Evolutionary conservation across 2,797 vertebrate genomes (phyloP).

Genomic region (Ptychadena robeensis): DNA sequence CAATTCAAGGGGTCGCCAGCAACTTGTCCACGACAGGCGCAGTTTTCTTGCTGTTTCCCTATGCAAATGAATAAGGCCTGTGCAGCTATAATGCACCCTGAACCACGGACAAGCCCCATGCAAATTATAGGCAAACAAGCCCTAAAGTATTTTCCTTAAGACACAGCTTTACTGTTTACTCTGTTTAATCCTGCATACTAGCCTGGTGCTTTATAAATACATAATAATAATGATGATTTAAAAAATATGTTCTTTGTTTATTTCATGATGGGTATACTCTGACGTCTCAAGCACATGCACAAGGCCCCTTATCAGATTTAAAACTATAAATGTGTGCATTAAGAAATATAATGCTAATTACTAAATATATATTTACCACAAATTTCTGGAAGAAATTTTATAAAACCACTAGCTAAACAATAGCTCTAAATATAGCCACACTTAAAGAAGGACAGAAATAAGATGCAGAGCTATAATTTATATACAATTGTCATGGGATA

Average conservation of each 20-base stretch:
- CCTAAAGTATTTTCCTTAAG: too few relatives aligned
- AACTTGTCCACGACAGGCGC: too few relatives aligned
- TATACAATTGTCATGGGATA: not conserved
- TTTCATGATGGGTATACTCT: not conserved
- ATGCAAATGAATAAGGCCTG: too few relatives aligned
- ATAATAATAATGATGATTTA: too few relatives aligned
- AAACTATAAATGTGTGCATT: not conserved
- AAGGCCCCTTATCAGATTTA: not conserved
- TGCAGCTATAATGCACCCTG: too few relatives aligned
- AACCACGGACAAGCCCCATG: too few relatives aligned
- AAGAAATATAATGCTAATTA: not conserved
- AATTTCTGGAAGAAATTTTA: not conserved
- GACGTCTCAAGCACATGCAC: not conserved
- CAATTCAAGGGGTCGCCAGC: too few relatives aligned
- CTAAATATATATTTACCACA: not conserved
- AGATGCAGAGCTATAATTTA: not conserved
- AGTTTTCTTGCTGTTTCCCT: too few relatives aligned
- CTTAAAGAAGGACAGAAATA: not conserved
- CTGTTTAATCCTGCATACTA: too few relatives aligned
- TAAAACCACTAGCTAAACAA: not conserved
- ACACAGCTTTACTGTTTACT: too few relatives aligned
- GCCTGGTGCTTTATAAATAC: too few relatives aligned
- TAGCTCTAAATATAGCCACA: constrained; percentile 1
- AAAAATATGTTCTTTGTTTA: constrained; percentile 2
- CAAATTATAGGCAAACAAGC: too few relatives aligned